Base-by-base conservation (phyloP, 1,140 invertebrate species). In the Drosophila kepulauana region DNA sequence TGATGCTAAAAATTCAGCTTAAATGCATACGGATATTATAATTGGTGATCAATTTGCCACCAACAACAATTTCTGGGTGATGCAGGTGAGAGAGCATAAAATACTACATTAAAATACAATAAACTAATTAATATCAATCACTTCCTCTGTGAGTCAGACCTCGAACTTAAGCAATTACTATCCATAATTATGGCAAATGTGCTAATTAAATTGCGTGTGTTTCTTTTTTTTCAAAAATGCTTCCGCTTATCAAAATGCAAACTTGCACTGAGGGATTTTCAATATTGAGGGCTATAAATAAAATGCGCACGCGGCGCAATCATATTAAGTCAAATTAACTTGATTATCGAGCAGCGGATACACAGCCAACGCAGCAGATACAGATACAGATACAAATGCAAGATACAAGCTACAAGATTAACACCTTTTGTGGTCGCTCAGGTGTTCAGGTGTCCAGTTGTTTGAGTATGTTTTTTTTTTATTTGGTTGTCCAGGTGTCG, bases 11-110 rank as follows among this genome's bases (percentile, higher is more conserved):
- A 91, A 86, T 85, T 88, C 80, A 75, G 75, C 85, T 77, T 92
- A 92, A 92, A 92, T 92, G 91, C 92, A 92, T 92, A 92, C 91
- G 92, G 92, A 92, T 92, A 92, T 92, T 66, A 91, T 92, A 86
- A 91, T 92, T 80, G 89, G 92, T 75, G 92, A 92, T 82, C 91
- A 92, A 75, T 92, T 92, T 89, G 81, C 86, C 86, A 77, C 78
- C 91, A 91, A 85, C 91, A 92, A 91, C 56, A 89, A 92, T 74
- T 92, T 91, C 74, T 92, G 91, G 91, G 92, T 92, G 91, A 92
- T 92, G 92, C 92, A 92, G 92, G 92, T 92, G 68, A 25, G 20
- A 25, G 20, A 92, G 82, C 11, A 16, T 35, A 7, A 13, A 33
- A 52, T 13, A 5, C 2, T 13, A 5, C 2, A 52, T 30, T 52